Evolutionary conservation across 2,797 vertebrate species (phyloP), one percentile per base, ranked within the genome.

Genomic region (Sebastolobus alascanus): DNA sequence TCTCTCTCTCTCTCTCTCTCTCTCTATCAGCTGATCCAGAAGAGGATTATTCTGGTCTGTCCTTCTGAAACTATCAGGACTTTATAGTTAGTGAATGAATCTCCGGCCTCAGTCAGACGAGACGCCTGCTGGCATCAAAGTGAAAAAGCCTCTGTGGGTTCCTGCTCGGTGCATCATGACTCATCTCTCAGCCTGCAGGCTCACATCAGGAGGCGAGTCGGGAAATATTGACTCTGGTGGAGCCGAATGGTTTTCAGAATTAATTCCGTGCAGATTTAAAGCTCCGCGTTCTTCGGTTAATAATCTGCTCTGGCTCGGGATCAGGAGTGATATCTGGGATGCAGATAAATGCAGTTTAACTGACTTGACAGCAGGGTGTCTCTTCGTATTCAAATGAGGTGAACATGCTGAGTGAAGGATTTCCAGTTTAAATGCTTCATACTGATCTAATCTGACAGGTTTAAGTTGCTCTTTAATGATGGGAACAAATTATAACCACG

Each of bases 21-120:
- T 16, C 37, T 38, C 37, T 2, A 52, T n/a, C 10, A 25, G 55
- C 55, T 29, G 56, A 31, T 29, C 56, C 56, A 58, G 12, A 37
- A n/a, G 11, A 61, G 5, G 5, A 59, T 29, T 3, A 33, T 35
- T 50, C 46, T 50, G 46, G 31, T 61, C 60, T 11, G 58, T 18
- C 58, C 29, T 14, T 20, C 58, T 61, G 8, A 61, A 61, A 20
- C 16, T 8, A 0, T 1, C 25, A 33, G 58, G 60, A 12, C 2
- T 64, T 58, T 35, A 60, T 16, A 43, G 18, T 61, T 61, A 11
- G 29, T 80, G 59, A 64, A 65, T 64, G 72, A n/a, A 12, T 61
- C 59, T 5, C 8, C 31, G 14, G 40, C 14, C 29, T 33, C 18
- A 1, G 29, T 20, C 16, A 33, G 58, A 33, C 1, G 16, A n/a